A percentile compares a stretch with the other conserved stretches of the same genome.
phyloP scores from a whole-genome alignment of 2,113 vertebrate species.

The Oceanodroma tethys region DNA sequence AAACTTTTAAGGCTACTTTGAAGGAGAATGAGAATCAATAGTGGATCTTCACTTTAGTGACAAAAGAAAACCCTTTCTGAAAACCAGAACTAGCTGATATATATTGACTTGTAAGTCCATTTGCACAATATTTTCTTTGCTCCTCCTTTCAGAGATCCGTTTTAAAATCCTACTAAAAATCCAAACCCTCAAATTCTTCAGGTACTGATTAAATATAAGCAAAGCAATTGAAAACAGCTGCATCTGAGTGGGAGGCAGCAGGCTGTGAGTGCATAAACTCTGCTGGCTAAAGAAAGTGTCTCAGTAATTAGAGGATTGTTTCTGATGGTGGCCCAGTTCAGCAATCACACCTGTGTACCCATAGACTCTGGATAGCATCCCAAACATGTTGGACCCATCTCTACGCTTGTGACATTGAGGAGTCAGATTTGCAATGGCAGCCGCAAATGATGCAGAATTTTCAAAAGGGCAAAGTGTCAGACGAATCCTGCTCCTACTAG shows the following conservation, averaged over 20 bases:
- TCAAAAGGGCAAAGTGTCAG: neutral
- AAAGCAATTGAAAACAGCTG: neutral
- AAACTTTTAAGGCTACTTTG: neutral
- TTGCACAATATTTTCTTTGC: neutral
- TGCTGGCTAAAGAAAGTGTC: neutral
- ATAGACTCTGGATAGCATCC: neutral
- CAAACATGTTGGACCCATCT: fast-evolving
- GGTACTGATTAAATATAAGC: neutral
- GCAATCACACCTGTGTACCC: neutral
- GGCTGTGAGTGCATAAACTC: neutral
- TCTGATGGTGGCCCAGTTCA: neutral
- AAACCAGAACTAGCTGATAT: neutral
- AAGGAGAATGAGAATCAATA: neutral
- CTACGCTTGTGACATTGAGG: neutral
- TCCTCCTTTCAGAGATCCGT: neutral
- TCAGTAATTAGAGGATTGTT: neutral
- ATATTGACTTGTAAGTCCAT: neutral
- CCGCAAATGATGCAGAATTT: neutral
- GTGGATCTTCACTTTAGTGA: neutral
- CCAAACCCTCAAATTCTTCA: neutral
- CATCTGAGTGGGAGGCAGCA: neutral
- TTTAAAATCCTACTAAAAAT: neutral
- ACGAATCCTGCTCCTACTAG: neutral
- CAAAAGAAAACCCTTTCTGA: neutral
- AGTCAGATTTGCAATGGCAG: neutral